Conservation (phyloP, 2,797 vertebrate genomes). For the Hemitrygon akajei region DNA sequence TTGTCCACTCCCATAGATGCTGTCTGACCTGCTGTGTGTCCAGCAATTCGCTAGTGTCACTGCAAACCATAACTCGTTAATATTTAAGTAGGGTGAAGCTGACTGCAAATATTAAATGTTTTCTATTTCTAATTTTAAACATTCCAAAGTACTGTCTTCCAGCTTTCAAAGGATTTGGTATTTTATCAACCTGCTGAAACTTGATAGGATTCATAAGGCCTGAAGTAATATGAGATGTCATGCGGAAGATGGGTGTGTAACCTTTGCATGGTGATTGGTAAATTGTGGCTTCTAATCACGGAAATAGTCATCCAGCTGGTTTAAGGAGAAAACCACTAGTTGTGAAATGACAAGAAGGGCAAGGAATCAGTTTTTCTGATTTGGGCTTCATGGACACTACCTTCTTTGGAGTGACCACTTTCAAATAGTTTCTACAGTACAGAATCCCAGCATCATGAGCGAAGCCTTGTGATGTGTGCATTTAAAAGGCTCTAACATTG, state of each 20-base stretch:
- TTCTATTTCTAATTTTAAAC: not conserved
- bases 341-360: not conserved
- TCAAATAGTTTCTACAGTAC: not conserved
- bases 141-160: not conserved
- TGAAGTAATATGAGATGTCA: not conserved
- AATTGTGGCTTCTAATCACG: not conserved
- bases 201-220: not conserved
- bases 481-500: not conserved
- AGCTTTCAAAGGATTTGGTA: not conserved
- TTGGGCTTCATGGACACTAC: not conserved
- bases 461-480: not conserved
- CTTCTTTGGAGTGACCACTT: not conserved
- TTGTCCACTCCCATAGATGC: no score
- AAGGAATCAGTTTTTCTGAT: not conserved
- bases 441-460: not conserved
- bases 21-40: no score
- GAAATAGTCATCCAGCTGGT: not conserved
- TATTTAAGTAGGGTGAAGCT: not conserved
- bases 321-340: not conserved
- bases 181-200: conserved; percentile 2
- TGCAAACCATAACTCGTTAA: not conserved
- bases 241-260: not conserved
- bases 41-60: no score
- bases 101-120: not conserved
- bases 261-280: not conserved